A percentile compares a stretch with the other conserved stretches of the same genome.
Evolutionary conservation across 2,888 invertebrate genomes (phyloP).

Genomic region (Acanthosoma haemorrhoidale): DNA sequence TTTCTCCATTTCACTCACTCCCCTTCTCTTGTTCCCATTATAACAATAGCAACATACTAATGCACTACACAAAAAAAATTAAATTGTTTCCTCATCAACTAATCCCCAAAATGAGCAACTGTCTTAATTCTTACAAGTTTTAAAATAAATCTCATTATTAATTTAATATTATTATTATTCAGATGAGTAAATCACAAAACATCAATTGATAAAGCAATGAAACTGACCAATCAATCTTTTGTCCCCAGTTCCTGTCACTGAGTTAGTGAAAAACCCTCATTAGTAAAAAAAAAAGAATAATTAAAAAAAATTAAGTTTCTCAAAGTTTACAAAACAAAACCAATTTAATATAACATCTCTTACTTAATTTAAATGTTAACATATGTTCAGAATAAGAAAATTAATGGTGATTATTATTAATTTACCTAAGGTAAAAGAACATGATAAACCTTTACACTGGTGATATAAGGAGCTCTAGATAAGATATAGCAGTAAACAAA

Average conservation of each 20-base stretch:
- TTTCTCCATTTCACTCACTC: slow-evolving; percentile 30
- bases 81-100: too few species aligned
- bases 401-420: too few species aligned
- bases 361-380: background rate
- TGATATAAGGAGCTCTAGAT: background rate
- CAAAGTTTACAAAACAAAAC: too few species aligned
- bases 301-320: background rate
- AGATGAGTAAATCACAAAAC: too few species aligned
- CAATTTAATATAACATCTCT: background rate
- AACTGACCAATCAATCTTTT: too few species aligned
- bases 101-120: too few species aligned
- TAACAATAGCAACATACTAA: slow-evolving; percentile 3
- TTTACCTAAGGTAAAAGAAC: slow-evolving; percentile 12
- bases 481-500: slow-evolving; percentile 25
- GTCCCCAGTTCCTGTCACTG: background rate
- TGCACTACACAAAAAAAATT: too few species aligned
- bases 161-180: background rate
- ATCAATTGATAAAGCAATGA: too few species aligned
- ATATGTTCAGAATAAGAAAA: background rate
- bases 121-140: too few species aligned
- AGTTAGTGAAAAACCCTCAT: background rate
- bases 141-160: background rate
- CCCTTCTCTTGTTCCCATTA: slow-evolving; percentile 26
- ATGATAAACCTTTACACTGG: background rate
- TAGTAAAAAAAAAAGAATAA: background rate